These are phyloP conservation scores for Myotis brandtii DNA, from an alignment of 2,113 vertebrate species.

Conservation along the genomic window DNA sequence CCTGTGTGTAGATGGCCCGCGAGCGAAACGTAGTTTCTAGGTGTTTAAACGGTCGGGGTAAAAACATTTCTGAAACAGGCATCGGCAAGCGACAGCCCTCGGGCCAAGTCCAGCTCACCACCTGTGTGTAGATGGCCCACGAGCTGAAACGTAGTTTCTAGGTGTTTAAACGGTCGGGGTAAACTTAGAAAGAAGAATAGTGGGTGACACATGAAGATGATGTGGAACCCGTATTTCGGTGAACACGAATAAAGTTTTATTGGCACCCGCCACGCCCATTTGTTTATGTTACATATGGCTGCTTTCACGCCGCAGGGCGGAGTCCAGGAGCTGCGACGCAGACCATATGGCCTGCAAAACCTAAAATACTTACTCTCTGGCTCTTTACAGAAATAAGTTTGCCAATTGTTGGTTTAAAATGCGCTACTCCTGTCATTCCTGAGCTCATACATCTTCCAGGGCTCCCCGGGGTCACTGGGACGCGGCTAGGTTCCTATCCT, in stretches of 20 bases:
- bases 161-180: not conserved
- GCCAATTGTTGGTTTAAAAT: not conserved
- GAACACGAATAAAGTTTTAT: not conserved
- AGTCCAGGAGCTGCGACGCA: no score
- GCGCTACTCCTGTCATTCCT: not conserved
- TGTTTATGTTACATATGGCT: not conserved
- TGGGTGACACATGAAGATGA: no score
- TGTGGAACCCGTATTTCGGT: not conserved
- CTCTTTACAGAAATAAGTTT: not conserved
- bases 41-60: not conserved
- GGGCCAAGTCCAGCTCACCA: accelerated
- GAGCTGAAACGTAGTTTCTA: not conserved
- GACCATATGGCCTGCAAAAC: not conserved
- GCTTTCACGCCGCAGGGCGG: accelerated
- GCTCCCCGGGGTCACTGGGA: not conserved
- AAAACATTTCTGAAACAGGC: no score
- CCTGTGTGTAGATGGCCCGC: not conserved
- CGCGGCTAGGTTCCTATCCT: accelerated
- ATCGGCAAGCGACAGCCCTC: accelerated
- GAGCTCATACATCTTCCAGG: not conserved
- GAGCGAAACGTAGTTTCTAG: not conserved
- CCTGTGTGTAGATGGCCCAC: not conserved
- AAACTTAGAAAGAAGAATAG: not conserved
- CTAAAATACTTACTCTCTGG: not conserved
- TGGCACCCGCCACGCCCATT: not conserved